These are phyloP conservation scores for Gallinago jamesoni DNA, from an alignment of 2,113 vertebrate species.

Conservation along the genomic window DNA sequence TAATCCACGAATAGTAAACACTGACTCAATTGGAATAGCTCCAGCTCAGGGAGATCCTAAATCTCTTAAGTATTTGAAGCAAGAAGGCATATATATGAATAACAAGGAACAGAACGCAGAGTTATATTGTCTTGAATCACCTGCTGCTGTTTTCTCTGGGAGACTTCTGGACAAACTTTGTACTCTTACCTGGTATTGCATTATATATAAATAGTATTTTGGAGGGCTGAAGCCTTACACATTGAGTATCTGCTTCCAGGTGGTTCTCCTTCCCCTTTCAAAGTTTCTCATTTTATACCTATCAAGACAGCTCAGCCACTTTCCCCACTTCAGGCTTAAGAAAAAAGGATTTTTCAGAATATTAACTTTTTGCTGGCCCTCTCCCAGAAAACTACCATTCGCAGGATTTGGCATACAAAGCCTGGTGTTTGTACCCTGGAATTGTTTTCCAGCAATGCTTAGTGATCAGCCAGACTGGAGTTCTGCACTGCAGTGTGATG, in stretches of 20 bases:
- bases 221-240: not conserved
- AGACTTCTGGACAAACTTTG: not conserved
- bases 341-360: not conserved
- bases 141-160: not conserved
- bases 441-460: not conserved
- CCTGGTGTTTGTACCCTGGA: rapidly evolving
- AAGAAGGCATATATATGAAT: not conserved
- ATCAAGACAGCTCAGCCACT: not conserved
- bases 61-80: not conserved
- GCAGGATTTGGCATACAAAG: rapidly evolving
- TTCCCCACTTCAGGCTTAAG: not conserved
- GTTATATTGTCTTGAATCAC: no score
- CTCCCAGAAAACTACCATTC: not conserved
- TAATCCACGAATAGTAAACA: not conserved
- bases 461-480: not conserved
- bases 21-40: not conserved
- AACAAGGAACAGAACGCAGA: not conserved
- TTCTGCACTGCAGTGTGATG: not conserved
- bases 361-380: not conserved
- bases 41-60: not conserved
- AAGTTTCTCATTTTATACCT: not conserved
- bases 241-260: not conserved
- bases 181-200: not conserved
- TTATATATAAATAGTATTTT: rapidly evolving
- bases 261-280: rapidly evolving